phyloP scores from a whole-genome alignment of 2,797 vertebrate species.

The Sparus aurata region DNA sequence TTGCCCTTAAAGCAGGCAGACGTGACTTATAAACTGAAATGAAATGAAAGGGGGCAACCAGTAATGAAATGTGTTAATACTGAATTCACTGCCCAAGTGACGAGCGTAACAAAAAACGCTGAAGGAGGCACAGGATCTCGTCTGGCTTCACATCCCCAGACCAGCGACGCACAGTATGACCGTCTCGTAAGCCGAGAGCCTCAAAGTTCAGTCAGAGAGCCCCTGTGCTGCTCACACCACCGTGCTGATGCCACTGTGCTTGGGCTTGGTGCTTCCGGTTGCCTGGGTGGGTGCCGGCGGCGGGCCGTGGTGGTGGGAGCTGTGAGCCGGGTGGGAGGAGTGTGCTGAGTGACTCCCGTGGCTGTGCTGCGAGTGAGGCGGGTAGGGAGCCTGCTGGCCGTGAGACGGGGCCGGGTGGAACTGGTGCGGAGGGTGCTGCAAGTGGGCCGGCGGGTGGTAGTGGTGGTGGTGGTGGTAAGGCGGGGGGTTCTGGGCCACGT shows the following conservation, averaged over 20 bases:
- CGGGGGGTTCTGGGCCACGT: slow-evolving; percentile 91
- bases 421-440: slow-evolving; percentile 89
- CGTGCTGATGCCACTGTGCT: slow-evolving; percentile 98
- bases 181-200: slow-evolving; percentile 67
- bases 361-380: slow-evolving; percentile 84
- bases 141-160: slow-evolving; percentile 64
- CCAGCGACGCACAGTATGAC: slow-evolving; percentile 73
- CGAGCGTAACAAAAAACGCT: slow-evolving; percentile 30
- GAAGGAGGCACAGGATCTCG: slow-evolving; percentile 62
- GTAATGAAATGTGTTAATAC: slow-evolving; percentile 33
- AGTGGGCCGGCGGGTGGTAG: slow-evolving; percentile 92
- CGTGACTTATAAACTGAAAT: slow-evolving; percentile 39
- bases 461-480: slow-evolving; percentile 97
- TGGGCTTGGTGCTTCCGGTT: slow-evolving; percentile 90
- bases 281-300: slow-evolving; percentile 72
- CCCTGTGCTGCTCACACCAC: slow-evolving; percentile 87
- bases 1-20: slow-evolving; percentile 41
- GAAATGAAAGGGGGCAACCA: slow-evolving; percentile 42
- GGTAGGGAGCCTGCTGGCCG: slow-evolving; percentile 77
- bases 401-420: slow-evolving; percentile 83
- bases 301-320: slow-evolving; percentile 73
- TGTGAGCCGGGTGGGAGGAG: slow-evolving; percentile 84
- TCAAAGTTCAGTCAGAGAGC: slow-evolving; percentile 63
- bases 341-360: slow-evolving; percentile 84
- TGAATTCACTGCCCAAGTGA: slow-evolving; percentile 34